Conservation (phyloP, 2,113 vertebrate genomes). For the Sula dactylatra region DNA sequence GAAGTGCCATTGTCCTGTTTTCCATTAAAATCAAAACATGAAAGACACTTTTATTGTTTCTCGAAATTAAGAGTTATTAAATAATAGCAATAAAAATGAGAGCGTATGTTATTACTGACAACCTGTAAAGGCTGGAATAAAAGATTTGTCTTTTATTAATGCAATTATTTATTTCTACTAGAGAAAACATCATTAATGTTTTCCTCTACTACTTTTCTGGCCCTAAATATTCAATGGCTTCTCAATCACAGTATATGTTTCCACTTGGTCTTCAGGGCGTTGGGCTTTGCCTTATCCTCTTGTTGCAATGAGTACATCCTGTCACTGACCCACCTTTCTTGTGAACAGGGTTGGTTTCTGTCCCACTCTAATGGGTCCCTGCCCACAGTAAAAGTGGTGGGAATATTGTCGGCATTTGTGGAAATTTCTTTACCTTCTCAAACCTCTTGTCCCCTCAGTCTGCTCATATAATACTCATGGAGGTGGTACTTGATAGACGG, state of each 20-base stretch:
- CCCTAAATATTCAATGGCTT: neutral
- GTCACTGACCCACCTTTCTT: neutral
- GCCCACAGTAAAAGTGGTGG: neutral
- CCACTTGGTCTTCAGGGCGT: neutral
- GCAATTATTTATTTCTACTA: neutral
- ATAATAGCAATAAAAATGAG: neutral
- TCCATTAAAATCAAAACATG: neutral
- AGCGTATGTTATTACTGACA: neutral
- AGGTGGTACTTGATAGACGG: neutral
- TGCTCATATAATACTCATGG: neutral
- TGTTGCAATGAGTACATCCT: neutral
- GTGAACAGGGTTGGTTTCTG: neutral
- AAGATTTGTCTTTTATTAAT: neutral
- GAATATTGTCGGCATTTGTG: neutral
- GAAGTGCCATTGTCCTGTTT: neutral
- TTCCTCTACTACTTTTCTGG: neutral
- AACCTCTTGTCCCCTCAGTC: neutral
- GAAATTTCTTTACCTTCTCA: neutral
- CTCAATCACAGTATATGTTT: neutral
- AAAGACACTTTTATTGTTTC: neutral
- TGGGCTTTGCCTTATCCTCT: neutral
- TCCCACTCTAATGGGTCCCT: neutral
- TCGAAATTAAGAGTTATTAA: neutral
- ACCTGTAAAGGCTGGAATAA: constrained; percentile 41
- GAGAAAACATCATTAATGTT: neutral